phyloP scores from a whole-genome alignment of 2,888 invertebrate species.

The Hemaris fuciformis region DNA sequence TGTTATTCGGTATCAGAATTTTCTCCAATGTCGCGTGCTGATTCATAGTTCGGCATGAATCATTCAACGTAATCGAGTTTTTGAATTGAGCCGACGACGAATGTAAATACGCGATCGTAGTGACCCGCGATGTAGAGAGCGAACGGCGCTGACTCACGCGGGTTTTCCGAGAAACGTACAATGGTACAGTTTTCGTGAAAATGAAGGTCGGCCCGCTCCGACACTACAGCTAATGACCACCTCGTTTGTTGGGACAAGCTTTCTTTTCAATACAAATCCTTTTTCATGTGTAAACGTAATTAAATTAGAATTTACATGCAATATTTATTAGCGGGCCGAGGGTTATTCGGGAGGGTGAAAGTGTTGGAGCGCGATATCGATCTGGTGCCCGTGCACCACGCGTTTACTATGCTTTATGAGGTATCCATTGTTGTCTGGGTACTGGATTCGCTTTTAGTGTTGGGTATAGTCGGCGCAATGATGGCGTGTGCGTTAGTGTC shows the following conservation, averaged over 20 bases:
- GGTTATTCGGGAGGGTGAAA: slow-evolving; percentile 9
- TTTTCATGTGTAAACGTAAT: slow-evolving; percentile 5
- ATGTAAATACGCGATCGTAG: slow-evolving; percentile 76
- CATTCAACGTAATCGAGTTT: slow-evolving; percentile 77
- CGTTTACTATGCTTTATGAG: slow-evolving; percentile 1
- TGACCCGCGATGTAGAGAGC: slow-evolving; percentile 70
- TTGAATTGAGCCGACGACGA: slow-evolving; percentile 75
- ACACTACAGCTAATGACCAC: background rate
- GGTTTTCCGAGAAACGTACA: slow-evolving; percentile 77
- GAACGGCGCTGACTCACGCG: slow-evolving; percentile 71
- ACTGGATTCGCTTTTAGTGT: slow-evolving; percentile 30
- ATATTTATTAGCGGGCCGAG: background rate
- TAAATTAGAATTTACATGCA: background rate
- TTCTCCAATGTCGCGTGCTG: slow-evolving; percentile 62
- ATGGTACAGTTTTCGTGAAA: slow-evolving; percentile 74
- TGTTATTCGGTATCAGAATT: slow-evolving; percentile 44
- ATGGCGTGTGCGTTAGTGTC: slow-evolving; percentile 43
- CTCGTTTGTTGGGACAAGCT: background rate
- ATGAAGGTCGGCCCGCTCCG: slow-evolving; percentile 61
- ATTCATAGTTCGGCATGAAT: slow-evolving; percentile 73
- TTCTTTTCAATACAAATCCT: background rate
- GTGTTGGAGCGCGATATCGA: slow-evolving; percentile 8
- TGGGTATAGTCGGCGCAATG: slow-evolving; percentile 28
- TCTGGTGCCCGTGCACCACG: background rate
- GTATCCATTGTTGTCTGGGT: slow-evolving; percentile 36